Conservation (phyloP, 2,113 vertebrate genomes). For the Ardeotis arabs region DNA sequence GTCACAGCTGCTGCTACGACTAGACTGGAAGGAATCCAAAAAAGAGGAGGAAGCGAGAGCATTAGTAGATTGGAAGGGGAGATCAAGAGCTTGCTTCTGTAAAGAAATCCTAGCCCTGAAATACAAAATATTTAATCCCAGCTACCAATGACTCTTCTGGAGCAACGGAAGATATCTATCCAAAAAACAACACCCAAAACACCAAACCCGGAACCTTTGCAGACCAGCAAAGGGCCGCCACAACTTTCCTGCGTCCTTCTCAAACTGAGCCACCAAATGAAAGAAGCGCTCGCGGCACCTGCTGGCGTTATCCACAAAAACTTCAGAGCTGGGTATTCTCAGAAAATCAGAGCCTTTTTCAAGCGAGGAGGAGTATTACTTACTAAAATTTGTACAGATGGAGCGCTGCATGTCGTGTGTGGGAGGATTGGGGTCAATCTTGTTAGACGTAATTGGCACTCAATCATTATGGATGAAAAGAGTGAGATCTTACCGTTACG, state of each 20-base stretch:
- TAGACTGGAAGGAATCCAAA: neutral
- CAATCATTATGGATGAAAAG: neutral
- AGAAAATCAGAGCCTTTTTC: neutral
- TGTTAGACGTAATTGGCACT: slow-evolving; percentile 38
- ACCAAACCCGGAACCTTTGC: neutral
- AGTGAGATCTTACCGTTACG: neutral
- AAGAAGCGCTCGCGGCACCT: neutral
- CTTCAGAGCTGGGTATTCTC: neutral
- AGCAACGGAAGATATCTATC: neutral
- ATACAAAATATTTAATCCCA: neutral
- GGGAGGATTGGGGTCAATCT: slow-evolving; percentile 47
- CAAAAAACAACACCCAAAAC: neutral
- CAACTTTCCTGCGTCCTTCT: neutral
- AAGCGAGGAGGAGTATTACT: neutral
- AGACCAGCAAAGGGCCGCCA: neutral
- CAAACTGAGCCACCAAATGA: neutral
- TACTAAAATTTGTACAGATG: neutral
- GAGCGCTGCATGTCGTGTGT: neutral
- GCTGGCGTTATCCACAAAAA: neutral
- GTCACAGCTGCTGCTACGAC: slow-evolving; percentile 27
- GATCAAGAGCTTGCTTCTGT: neutral
- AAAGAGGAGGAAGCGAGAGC: neutral
- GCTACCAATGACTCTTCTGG: neutral
- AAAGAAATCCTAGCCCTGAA: neutral
- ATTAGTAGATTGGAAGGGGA: neutral